Conservation (phyloP, 2,113 vertebrate species). For the Paramormyrops kingsleyae region DNA sequence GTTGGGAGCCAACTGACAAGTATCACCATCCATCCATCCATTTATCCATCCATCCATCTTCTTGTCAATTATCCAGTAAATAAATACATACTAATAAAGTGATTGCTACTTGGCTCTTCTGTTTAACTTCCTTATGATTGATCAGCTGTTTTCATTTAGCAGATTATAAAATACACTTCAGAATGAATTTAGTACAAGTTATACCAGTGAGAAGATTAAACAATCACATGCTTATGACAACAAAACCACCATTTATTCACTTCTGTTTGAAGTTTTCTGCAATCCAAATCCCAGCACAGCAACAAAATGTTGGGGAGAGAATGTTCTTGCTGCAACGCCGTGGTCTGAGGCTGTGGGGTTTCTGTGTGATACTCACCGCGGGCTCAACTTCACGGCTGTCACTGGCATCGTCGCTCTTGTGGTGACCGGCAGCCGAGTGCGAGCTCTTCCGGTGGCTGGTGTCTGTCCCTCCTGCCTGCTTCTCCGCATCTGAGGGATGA, state of each 20-base stretch:
- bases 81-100: background rate
- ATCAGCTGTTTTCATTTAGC: slow-evolving; percentile 2
- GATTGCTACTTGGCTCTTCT: background rate
- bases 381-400: slow-evolving; percentile 67
- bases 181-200: background rate
- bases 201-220: background rate
- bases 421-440: background rate
- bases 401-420: slow-evolving; percentile 58
- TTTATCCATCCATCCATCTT: background rate
- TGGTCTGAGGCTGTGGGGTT: background rate
- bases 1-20: background rate
- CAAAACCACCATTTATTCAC: background rate
- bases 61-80: background rate
- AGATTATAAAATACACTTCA: background rate
- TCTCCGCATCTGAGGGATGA: slow-evolving; percentile 60
- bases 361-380: slow-evolving; percentile 44
- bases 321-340: background rate
- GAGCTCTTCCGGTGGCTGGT: slow-evolving; percentile 35
- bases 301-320: no score
- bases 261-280: background rate
- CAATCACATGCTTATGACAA: background rate
- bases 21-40: background rate
- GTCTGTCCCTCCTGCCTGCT: slow-evolving; percentile 54
- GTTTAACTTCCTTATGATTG: background rate
- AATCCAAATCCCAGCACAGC: background rate